Evolutionary conservation across 1,140 invertebrate species (phyloP).

Genomic region (Bombyx mandarina): DNA sequence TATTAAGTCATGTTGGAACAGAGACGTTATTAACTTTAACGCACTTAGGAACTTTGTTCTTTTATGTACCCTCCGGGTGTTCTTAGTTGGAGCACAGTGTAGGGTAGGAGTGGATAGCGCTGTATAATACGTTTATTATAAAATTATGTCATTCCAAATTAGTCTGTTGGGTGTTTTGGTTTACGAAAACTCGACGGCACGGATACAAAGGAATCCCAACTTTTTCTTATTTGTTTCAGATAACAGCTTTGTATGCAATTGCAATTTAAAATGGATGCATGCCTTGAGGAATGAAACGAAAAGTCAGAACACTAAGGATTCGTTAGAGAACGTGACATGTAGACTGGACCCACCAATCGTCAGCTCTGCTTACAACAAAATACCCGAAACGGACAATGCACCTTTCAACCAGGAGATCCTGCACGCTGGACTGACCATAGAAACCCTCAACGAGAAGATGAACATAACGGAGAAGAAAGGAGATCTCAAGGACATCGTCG

Average conservation of each 20-base stretch:
- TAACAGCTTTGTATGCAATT: constrained; percentile 85
- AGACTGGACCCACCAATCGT: constrained; percentile 72
- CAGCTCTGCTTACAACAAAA: constrained; percentile 57
- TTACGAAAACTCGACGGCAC: not conserved
- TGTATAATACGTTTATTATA: constrained; percentile 17
- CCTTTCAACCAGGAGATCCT: constrained; percentile 40
- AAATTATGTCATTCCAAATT: constrained; percentile 16
- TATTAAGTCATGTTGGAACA: constrained; percentile 36
- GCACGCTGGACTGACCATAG: constrained; percentile 32
- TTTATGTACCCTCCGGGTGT: constrained; percentile 35
- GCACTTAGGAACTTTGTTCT: constrained; percentile 35
- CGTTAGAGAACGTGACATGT: constrained; percentile 78
- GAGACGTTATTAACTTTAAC: constrained; percentile 31
- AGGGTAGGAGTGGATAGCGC: constrained; percentile 17
- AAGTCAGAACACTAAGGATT: constrained; percentile 75
- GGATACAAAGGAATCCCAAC: not conserved
- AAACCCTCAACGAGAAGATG: constrained; percentile 36
- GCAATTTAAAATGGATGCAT: constrained; percentile 83
- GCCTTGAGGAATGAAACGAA: constrained; percentile 80
- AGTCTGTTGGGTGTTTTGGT: constrained; percentile 1
- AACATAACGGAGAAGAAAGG: constrained; percentile 43
- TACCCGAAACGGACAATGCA: constrained; percentile 33
- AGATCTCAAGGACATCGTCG: constrained; percentile 21
- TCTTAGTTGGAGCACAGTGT: constrained; percentile 13
- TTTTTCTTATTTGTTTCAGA: constrained; percentile 72